These are phyloP conservation scores for Apis cerana DNA, from an alignment of 1,140 invertebrate species.

Conservation along the genomic window DNA sequence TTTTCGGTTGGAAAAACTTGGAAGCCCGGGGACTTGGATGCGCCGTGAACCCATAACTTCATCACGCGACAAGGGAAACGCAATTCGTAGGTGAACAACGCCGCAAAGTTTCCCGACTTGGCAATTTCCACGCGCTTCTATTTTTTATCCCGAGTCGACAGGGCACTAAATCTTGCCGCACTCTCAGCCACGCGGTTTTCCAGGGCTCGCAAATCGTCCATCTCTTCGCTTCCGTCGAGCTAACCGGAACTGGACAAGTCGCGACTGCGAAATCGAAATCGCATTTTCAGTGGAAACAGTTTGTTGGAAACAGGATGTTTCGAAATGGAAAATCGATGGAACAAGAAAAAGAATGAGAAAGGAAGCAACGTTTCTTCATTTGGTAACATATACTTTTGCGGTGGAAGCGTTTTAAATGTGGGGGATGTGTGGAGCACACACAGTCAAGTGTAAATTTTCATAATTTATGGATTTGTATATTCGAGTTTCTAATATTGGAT, in stretches of 20 bases:
- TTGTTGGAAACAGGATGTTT: no score
- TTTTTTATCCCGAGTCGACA: neutral
- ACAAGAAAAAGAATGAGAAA: no score
- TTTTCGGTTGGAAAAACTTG: neutral
- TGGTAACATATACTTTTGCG: no score
- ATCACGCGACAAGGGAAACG: conserved; percentile 11
- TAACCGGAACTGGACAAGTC: neutral
- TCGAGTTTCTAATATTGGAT: no score
- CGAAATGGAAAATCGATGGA: no score
- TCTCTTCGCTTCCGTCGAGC: neutral
- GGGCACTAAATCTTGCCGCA: conserved; percentile 3
- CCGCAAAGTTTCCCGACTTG: conserved; percentile 7
- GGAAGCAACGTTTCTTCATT: neutral
- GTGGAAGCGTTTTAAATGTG: no score
- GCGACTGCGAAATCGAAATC: neutral
- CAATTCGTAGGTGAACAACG: conserved; percentile 17
- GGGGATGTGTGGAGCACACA: no score
- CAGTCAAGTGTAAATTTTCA: no score
- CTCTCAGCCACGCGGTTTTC: neutral
- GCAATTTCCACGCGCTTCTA: conserved; percentile 14
- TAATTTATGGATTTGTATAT: no score
- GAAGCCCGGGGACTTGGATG: neutral
- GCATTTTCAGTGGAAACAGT: no score
- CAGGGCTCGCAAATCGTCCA: neutral
- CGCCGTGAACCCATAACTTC: conserved; percentile 5